phyloP scores from a whole-genome alignment of 2,113 vertebrate species.

The Scomber scombrus region DNA sequence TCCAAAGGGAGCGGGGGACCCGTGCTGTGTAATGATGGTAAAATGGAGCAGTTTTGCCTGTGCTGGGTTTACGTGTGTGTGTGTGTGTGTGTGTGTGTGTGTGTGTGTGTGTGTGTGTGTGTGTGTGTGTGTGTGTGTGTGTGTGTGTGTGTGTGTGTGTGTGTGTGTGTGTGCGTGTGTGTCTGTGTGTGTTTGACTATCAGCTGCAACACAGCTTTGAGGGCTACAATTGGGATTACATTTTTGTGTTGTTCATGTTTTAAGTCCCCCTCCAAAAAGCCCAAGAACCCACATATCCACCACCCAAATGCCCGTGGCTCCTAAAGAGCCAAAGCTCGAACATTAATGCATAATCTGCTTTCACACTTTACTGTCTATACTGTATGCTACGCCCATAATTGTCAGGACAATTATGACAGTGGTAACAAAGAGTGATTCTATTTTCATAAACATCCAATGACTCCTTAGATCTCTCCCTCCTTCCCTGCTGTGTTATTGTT shows the following conservation, averaged over 20 bases:
- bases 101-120: conserved; percentile 60
- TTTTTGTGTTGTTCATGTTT: conserved; percentile 49
- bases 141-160: conserved; percentile 63
- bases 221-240: conserved; percentile 79
- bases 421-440: conserved; percentile 65
- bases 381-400: conserved; percentile 70
- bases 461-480: conserved; percentile 69
- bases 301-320: conserved; percentile 65
- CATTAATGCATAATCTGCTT: conserved; percentile 77
- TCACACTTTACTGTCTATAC: conserved; percentile 72
- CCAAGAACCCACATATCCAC: conserved; percentile 57
- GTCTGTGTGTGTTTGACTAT: conserved; percentile 69
- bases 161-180: conserved; percentile 38
- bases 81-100: conserved; percentile 35
- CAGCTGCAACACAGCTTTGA: conserved; percentile 75
- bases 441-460: conserved; percentile 72
- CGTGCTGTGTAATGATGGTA: conserved; percentile 82
- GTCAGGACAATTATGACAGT: conserved; percentile 75
- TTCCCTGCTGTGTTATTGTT: conserved; percentile 80
- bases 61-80: conserved; percentile 72
- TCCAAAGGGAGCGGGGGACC: conserved; percentile 82
- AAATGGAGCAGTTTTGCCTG: conserved; percentile 83
- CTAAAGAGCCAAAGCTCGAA: conserved; percentile 62
- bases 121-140: conserved; percentile 53
- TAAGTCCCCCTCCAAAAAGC: conserved; percentile 37